These are phyloP conservation scores for Numida meleagris DNA, from an alignment of 2,113 vertebrate species.

Conservation along the genomic window DNA sequence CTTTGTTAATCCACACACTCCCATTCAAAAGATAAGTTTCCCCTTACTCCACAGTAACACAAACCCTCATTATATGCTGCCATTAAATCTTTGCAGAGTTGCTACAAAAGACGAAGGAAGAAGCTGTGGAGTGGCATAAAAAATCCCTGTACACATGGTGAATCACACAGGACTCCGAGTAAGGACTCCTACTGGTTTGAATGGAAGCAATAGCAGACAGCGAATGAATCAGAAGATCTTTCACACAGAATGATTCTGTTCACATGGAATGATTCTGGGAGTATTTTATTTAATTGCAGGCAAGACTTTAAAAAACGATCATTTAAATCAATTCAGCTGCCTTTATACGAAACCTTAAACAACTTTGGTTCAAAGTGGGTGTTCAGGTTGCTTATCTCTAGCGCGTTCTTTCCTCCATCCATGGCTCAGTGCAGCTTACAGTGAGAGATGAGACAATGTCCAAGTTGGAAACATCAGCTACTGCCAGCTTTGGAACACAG, in stretches of 20 bases:
- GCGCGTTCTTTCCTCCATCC: not conserved
- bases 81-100: not conserved
- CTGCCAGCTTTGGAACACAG: not conserved
- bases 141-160: not conserved
- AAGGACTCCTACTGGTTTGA: not conserved
- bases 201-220: not conserved
- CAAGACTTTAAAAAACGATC: not conserved
- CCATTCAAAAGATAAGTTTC: not conserved
- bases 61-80: not conserved
- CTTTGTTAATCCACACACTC: not conserved
- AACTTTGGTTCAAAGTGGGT: not conserved
- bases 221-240: conserved; percentile 31
- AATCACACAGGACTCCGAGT: not conserved
- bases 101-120: not conserved
- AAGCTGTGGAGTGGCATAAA: not conserved
- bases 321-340: not conserved
- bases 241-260: not conserved
- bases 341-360: not conserved
- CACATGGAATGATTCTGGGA: not conserved
- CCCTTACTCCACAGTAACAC: conserved; percentile 1
- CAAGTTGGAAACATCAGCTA: not conserved
- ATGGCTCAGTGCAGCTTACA: not conserved
- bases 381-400: not conserved
- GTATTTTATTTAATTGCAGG: conserved; percentile 10
- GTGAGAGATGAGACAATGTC: not conserved